These are phyloP conservation scores for Coenobita brevimanus DNA, from an alignment of 1,140 invertebrate species.

Conservation along the genomic window DNA sequence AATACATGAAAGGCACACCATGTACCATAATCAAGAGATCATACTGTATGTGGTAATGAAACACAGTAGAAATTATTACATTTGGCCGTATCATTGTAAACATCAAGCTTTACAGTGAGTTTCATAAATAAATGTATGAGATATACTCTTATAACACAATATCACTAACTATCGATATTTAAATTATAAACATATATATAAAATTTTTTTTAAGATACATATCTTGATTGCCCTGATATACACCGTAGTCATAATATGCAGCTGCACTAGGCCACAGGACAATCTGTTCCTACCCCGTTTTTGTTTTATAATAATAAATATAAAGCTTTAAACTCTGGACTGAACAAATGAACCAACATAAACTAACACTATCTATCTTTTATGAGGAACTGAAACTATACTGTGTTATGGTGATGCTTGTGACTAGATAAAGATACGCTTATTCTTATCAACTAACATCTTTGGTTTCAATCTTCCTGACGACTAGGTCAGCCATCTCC, in stretches of 20 bases:
- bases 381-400: conserved; percentile 56
- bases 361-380: conserved; percentile 39
- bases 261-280: conserved; percentile 32
- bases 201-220: conserved; percentile 40
- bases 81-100: conserved; percentile 67
- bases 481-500: conserved; percentile 35
- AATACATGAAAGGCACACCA: too few relatives aligned
- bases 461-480: conserved; percentile 49
- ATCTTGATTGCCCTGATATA: conserved; percentile 47
- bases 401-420: conserved; percentile 61
- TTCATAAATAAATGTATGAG: conserved; percentile 64
- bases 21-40: too few relatives aligned
- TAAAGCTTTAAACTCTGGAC: conserved; percentile 52
- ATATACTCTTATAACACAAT: conserved; percentile 66
- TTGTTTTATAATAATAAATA: conserved; percentile 32
- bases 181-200: conserved; percentile 56
- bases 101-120: conserved; percentile 68
- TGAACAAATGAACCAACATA: conserved; percentile 41
- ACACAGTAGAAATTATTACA: conserved; percentile 57
- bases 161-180: conserved; percentile 59
- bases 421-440: conserved; percentile 66
- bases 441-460: conserved; percentile 63
- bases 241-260: conserved; percentile 14
- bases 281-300: conserved; percentile 29
- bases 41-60: too few relatives aligned